A percentile compares a stretch with the other conserved stretches of the same genome.
phyloP scores from a whole-genome alignment of 35 echinoderm and acorn worm genomes.

The Lytechinus variegatus region DNA sequence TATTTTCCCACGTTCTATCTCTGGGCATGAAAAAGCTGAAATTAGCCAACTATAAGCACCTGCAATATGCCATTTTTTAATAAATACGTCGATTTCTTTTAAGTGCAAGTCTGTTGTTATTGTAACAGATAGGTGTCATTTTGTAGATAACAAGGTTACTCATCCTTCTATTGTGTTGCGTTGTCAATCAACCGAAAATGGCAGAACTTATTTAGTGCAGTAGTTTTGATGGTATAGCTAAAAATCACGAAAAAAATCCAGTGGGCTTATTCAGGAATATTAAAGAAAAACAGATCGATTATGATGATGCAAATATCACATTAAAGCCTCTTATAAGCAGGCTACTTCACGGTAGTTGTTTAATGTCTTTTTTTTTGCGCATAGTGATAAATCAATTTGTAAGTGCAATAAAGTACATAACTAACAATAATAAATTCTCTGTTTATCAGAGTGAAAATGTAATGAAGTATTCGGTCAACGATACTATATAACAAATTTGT shows the following conservation, averaged over 20 bases:
- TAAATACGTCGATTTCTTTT: not conserved
- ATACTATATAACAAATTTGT: no score
- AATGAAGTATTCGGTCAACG: no score
- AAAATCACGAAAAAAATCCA: not conserved
- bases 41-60: constrained; percentile 7
- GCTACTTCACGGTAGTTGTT: no score
- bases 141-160: not conserved
- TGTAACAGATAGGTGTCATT: not conserved
- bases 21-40: constrained; percentile 7
- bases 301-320: no score
- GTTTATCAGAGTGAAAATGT: no score
- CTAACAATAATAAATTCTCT: no score
- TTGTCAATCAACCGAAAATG: not conserved
- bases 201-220: not conserved
- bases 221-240: not conserved
- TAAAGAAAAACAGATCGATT: no score
- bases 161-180: not conserved
- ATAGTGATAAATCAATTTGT: no score
- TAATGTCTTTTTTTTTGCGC: no score
- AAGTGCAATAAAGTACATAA: no score
- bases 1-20: constrained; percentile 1
- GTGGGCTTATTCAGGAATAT: no score
- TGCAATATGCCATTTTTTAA: not conserved
- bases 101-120: not conserved
- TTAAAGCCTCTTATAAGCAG: no score